Evolutionary conservation across 2,888 invertebrate genomes (phyloP), one percentile per base, ranked within the genome.

Genomic region (Cepaea hortensis): DNA sequence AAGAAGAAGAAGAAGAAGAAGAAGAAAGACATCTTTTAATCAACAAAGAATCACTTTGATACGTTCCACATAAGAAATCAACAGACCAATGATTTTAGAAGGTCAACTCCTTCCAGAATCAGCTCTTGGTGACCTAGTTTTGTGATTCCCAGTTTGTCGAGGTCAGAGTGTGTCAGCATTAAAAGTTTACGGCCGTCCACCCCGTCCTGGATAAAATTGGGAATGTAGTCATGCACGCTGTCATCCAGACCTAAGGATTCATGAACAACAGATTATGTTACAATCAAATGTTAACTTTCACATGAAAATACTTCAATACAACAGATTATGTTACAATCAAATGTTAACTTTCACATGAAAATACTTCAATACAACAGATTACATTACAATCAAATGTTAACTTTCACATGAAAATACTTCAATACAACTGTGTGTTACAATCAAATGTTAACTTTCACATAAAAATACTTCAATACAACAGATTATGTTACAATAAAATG

Each of bases 71-170:
- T 4, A 55, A 55, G 55, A 68, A n/a, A 76, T 20, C 48, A 15
- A 92, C 96, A 96, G 95, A 97, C 97, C 95, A 98, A 97, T 95
- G 97, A 97, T 91, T 97, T 95, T 80, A 99, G 95, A 91, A 98
- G 97, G 92, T 98, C 98, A 20, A 98, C 97, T 82, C 98, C 98
- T 94, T 98, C 98, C 79, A 99, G 95, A 89, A 99, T 96, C 85
- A 98, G 96, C 94, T 98, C 98, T 94, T 98, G 98, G 94, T 98
- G 98, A 15, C 98, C 98, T 89, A 99, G 96, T 93, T 97, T 96
- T 88, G 95, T 95, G 93, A 99, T 96, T 48, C 98, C 97, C 85
- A 98, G 95, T 93, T 97, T 96, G 93, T 97, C 97, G 89, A 99
- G 96, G 95, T 98, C 98, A 94, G 98, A 97, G 82, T 97, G 97